Conservation (phyloP, 2,797 vertebrate genomes). For the Pampus argenteus region DNA sequence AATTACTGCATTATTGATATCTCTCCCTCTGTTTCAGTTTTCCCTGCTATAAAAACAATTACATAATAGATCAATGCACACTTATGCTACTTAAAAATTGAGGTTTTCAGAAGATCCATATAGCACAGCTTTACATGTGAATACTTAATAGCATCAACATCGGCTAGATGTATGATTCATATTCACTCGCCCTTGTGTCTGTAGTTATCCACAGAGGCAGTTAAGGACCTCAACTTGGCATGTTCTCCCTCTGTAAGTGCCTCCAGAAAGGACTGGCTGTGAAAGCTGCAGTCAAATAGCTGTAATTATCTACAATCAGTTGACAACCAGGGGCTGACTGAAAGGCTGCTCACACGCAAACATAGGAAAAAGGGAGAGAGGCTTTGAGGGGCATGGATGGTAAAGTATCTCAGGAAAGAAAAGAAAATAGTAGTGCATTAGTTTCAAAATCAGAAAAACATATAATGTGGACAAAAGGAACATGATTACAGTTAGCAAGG, state of each 20-base stretch:
- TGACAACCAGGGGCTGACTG: slow-evolving; percentile 76
- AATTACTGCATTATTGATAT: not conserved
- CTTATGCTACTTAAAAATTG: not conserved
- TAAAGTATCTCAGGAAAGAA: slow-evolving; percentile 49
- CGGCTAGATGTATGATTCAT: slow-evolving; percentile 50
- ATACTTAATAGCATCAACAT: slow-evolving; percentile 23
- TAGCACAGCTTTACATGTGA: slow-evolving; percentile 16
- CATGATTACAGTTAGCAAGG: not conserved
- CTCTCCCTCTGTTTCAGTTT: not conserved
- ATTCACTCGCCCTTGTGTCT: slow-evolving; percentile 60
- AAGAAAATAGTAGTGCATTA: slow-evolving; percentile 37
- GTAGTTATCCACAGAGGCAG: slow-evolving; percentile 66
- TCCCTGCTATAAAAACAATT: not conserved
- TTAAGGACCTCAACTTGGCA: slow-evolving; percentile 73
- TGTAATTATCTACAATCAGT: slow-evolving; percentile 86
- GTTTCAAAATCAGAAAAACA: slow-evolving; percentile 44
- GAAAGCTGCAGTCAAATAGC: slow-evolving; percentile 83
- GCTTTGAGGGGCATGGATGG: slow-evolving; percentile 34
- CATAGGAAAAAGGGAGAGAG: slow-evolving; percentile 48
- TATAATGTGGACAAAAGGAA: slow-evolving; percentile 3
- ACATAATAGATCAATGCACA: not conserved
- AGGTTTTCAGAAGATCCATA: slow-evolving; percentile 11
- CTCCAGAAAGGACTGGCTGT: slow-evolving; percentile 78
- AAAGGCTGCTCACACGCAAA: slow-evolving; percentile 78
- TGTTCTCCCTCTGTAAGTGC: slow-evolving; percentile 79